Conservation (phyloP, 1,140 invertebrate genomes). For the Drosophila ananassae region DNA sequence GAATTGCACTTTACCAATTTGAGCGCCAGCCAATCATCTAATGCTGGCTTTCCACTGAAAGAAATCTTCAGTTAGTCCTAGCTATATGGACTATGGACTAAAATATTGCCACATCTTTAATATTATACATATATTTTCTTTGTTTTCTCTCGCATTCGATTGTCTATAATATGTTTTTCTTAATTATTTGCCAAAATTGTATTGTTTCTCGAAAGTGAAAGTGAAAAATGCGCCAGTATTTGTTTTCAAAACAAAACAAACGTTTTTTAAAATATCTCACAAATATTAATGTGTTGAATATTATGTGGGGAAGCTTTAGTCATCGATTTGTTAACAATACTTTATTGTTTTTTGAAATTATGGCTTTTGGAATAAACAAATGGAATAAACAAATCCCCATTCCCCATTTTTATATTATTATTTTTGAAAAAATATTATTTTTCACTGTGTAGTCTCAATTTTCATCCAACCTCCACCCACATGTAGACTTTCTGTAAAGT, state of each 20-base stretch:
- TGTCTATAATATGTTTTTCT: not conserved
- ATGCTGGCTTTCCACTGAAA: not conserved
- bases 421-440: too few species aligned
- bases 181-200: slow-evolving; percentile 1
- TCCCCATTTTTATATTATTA: too few species aligned
- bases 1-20: slow-evolving; percentile 22
- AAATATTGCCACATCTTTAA: not conserved
- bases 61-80: not conserved
- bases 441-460: slow-evolving; percentile 13
- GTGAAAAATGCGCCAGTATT: not conserved
- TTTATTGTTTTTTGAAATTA: not conserved
- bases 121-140: not conserved
- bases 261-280: not conserved
- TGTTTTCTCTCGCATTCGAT: not conserved
- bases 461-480: not conserved
- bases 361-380: not conserved
- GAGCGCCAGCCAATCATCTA: slow-evolving; percentile 1
- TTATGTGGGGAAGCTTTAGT: not conserved
- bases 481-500: slow-evolving; percentile 3
- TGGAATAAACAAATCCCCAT: too few species aligned
- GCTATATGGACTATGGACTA: not conserved
- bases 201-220: not conserved
- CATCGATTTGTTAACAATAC: not conserved
- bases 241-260: slow-evolving; percentile 1
- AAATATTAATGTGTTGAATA: too few species aligned